Evolutionary conservation across 2,888 invertebrate species (phyloP).

Genomic region (Carabus problematicus): DNA sequence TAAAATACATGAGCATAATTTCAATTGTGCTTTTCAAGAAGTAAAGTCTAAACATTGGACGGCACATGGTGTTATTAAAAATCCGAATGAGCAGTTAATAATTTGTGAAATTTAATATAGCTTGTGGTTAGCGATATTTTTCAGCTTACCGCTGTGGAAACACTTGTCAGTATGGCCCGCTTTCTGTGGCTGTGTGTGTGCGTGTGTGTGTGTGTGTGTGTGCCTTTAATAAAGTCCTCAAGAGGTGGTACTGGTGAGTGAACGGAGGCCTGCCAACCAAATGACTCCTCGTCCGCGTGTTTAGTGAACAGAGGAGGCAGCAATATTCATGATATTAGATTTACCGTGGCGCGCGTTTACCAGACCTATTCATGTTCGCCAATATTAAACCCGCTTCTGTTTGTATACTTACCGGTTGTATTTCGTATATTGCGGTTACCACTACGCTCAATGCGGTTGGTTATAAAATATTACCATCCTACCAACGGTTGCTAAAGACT

Average conservation of each 20-base stretch:
- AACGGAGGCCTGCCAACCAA: slow-evolving; percentile 3
- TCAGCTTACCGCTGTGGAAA: not conserved
- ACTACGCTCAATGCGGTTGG: not conserved
- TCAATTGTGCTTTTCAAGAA: too few species aligned
- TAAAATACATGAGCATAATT: too few species aligned
- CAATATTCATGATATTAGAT: slow-evolving; percentile 37
- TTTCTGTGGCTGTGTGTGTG: not conserved
- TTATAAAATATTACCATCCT: slow-evolving; percentile 17
- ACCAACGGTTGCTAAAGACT: not conserved
- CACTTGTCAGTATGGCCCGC: slow-evolving; percentile 25
- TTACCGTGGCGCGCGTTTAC: slow-evolving; percentile 4
- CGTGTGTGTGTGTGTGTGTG: too few species aligned
- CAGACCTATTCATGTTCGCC: slow-evolving; percentile 10
- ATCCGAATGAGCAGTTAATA: too few species aligned
- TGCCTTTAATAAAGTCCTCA: slow-evolving; percentile 32
- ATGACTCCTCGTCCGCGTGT: slow-evolving; percentile 22
- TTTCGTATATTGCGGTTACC: slow-evolving; percentile 25
- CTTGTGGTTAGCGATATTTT: too few species aligned
- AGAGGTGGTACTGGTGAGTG: slow-evolving; percentile 7
- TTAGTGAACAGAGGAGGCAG: slow-evolving; percentile 17
- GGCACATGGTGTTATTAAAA: too few species aligned
- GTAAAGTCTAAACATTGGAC: too few species aligned
- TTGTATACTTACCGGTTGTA: slow-evolving; percentile 25
- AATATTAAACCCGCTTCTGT: slow-evolving; percentile 34
- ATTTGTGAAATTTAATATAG: too few species aligned